Evolutionary conservation across 2,113 vertebrate species (phyloP), one percentile per base, ranked within the genome.

Genomic region (Ptilonorhynchus violaceus): DNA sequence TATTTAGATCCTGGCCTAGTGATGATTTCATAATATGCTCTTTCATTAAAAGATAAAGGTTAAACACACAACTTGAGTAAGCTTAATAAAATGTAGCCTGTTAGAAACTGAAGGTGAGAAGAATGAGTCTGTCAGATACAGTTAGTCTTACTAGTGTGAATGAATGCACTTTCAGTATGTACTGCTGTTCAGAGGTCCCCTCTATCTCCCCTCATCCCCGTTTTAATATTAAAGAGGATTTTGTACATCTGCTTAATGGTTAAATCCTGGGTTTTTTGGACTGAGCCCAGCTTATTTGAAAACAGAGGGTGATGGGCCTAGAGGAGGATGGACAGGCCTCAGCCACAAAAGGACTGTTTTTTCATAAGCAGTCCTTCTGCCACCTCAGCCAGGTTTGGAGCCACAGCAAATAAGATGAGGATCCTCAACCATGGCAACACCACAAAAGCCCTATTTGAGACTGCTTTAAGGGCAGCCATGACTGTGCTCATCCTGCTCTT

Each of bases 161-260:
- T 6, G 4, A 92, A 52, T 50, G 58, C 22, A 30, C 35, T 77
- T 91, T 64, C 46, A 74, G 13, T 35, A 37, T 31, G 28, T 41
- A 46, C 22, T 78, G n/a, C 28, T 81, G 6, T n/a, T 31, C 2
- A 5, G 47, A 47, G 17, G 10, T 47, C 9, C 4, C 50, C 21
- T 19, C 59, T 41, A n/a, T 27, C 39, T 59, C 0, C 0, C 0
- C 0, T 20, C 55, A 92, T n/a, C 9, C 7, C 8, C 31, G n/a
- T 31, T 62, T 73, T 10, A 56, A 35, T 28, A 35, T 56, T 77
- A n/a, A 58, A 73, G 23, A 41, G 3, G 10, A 53, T 60, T 86
- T 68, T 73, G 50, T 56, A 52, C 21, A 69, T 42, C 44, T 59
- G 52, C 33, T 73, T 47, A 70, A 62, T 23, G 24, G 24, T 49